Conservation (phyloP, 2,888 invertebrate species). For the Trichopria drosophilae region DNA sequence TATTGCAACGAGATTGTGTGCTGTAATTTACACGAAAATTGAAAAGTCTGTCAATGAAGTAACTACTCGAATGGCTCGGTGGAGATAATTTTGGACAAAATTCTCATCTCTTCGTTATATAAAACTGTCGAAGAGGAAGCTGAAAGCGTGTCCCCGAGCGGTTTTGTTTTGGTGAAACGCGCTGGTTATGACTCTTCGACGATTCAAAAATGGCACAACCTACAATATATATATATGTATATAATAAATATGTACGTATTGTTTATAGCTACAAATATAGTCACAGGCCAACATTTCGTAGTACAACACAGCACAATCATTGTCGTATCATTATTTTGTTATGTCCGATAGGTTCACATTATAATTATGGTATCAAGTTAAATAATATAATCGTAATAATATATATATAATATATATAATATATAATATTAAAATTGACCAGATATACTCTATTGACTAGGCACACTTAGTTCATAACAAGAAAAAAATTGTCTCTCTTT, state of each 20-base stretch:
- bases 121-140: too few species aligned
- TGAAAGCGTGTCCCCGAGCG: too few species aligned
- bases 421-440: conserved; percentile 63
- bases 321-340: conserved; percentile 53
- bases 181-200: conserved; percentile 33
- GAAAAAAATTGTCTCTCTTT: conserved; percentile 59
- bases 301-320: conserved; percentile 59
- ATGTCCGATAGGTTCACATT: conserved; percentile 45
- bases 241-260: conserved; percentile 45
- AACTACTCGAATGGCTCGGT: too few species aligned
- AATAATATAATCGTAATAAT: conserved; percentile 54
- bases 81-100: too few species aligned
- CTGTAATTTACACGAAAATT: too few species aligned
- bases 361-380: conserved; percentile 51
- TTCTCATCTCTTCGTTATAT: too few species aligned
- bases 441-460: conserved; percentile 68
- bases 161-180: too few species aligned
- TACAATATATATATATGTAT: conserved; percentile 48
- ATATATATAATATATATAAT: conserved; percentile 49
- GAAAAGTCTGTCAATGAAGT: too few species aligned
- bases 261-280: conserved; percentile 54
- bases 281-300: conserved; percentile 59
- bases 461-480: conserved; percentile 68
- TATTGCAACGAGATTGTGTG: too few species aligned
- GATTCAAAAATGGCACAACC: conserved; percentile 48